A percentile compares a stretch with the other conserved stretches of the same genome.
phyloP scores from a whole-genome alignment of 2,888 invertebrate genomes.

The Lasioglossum leucozonium region DNA sequence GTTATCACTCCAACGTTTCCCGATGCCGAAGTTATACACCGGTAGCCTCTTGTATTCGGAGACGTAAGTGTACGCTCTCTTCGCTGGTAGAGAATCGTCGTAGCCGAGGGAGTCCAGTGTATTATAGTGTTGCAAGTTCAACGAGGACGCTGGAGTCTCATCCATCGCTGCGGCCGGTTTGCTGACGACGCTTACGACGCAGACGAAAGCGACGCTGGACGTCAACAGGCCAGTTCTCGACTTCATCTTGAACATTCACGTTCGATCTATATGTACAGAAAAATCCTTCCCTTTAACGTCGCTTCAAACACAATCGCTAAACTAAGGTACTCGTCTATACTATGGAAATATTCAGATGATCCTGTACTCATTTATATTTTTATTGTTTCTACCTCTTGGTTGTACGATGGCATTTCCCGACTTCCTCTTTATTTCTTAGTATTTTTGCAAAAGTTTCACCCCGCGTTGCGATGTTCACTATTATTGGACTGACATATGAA shows the following conservation, averaged over 20 bases:
- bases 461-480: neutral
- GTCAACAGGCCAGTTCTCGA: conserved; percentile 39
- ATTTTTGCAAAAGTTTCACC: neutral
- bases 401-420: neutral
- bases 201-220: conserved; percentile 66
- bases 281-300: neutral
- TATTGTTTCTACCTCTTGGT: no score
- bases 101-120: conserved; percentile 48
- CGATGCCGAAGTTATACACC: conserved; percentile 84
- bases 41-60: conserved; percentile 88
- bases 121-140: conserved; percentile 56
- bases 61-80: conserved; percentile 87
- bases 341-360: no score
- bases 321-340: no score
- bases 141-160: conserved; percentile 60
- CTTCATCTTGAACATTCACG: conserved; percentile 40
- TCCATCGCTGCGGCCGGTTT: conserved; percentile 71
- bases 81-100: conserved; percentile 69
- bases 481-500: no score
- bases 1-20: conserved; percentile 83
- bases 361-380: no score
- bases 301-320: neutral
- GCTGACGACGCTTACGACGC: conserved; percentile 66
- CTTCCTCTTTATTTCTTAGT: neutral
- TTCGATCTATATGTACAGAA: neutral